A percentile compares a stretch with the other conserved stretches of the same genome.
Conservation (phyloP, 2,113 vertebrate species). For the Podarcis cretensis region DNA sequence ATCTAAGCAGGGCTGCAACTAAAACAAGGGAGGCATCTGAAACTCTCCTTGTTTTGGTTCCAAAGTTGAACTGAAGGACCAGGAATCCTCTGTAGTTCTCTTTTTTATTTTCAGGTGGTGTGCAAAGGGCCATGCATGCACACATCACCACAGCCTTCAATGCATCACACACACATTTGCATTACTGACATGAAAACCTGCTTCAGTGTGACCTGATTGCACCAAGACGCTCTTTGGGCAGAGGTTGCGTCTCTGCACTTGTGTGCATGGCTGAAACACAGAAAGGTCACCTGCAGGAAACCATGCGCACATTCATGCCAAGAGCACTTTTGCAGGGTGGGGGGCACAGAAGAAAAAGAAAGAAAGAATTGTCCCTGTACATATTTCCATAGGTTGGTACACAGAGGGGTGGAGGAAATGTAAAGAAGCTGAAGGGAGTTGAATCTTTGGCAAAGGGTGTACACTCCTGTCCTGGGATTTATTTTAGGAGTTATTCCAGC, state of each 20-base stretch:
- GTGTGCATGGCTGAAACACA: too few relatives aligned
- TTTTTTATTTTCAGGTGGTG: too few relatives aligned
- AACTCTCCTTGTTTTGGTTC: neutral
- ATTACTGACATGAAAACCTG: too few relatives aligned
- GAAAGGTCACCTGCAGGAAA: too few relatives aligned
- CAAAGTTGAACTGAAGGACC: neutral
- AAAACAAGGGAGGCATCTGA: neutral
- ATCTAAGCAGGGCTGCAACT: neutral
- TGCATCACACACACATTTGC: too few relatives aligned
- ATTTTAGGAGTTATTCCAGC: neutral
- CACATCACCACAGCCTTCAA: too few relatives aligned
- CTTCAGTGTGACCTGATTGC: too few relatives aligned
- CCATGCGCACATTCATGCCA: neutral
- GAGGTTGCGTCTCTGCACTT: too few relatives aligned
- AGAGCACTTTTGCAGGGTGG: neutral
- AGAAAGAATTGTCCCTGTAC: neutral
- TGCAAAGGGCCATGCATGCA: too few relatives aligned
- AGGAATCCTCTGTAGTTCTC: too few relatives aligned
- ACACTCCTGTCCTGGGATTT: neutral
- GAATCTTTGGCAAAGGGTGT: neutral
- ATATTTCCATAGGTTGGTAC: neutral
- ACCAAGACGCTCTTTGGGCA: too few relatives aligned
- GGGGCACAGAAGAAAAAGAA: neutral
- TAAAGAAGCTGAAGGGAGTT: neutral
- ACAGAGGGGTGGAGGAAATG: neutral